A percentile compares a stretch with the other conserved stretches of the same genome.
phyloP scores from a whole-genome alignment of 30 jellyfish, hydroid and myxozoan species.

The Cassiopea andromeda region DNA sequence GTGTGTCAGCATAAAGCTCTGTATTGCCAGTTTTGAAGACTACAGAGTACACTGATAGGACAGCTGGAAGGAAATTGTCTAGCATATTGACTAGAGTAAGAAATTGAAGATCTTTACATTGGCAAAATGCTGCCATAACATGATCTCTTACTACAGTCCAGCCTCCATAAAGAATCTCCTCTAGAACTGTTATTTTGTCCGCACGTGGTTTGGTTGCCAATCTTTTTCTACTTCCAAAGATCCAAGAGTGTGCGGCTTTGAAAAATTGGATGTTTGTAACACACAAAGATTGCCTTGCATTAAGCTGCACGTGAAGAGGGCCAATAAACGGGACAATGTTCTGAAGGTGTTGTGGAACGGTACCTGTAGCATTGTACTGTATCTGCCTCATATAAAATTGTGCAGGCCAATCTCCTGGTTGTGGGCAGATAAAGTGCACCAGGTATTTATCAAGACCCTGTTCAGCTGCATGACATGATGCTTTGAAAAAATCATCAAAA shows the following conservation, averaged over 20 bases:
- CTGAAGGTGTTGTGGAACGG: not conserved
- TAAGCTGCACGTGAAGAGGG: conserved; percentile 52
- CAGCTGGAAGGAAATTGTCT: conserved; percentile 3
- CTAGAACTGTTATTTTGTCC: conserved; percentile 19
- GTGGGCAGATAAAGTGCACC: conserved; percentile 21
- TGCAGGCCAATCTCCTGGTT: conserved; percentile 65
- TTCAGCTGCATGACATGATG: conserved; percentile 14
- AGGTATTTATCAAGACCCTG: conserved; percentile 18
- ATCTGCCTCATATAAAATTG: conserved; percentile 49
- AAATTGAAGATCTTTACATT: conserved; percentile 34
- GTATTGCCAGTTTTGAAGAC: not conserved
- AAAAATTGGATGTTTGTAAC: conserved; percentile 24
- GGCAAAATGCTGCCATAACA: conserved; percentile 21
- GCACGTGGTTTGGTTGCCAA: conserved; percentile 50
- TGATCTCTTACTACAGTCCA: conserved; percentile 44
- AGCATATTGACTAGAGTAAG: conserved; percentile 39
- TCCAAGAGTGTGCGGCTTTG: conserved; percentile 9
- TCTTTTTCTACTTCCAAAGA: conserved; percentile 40
- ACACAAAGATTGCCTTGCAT: conserved; percentile 54
- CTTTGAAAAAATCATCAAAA: conserved; percentile 6
- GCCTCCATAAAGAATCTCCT: conserved; percentile 48
- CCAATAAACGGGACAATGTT: conserved; percentile 22
- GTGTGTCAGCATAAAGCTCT: not conserved
- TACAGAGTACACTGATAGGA: not conserved
- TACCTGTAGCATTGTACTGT: conserved; percentile 22